These are phyloP conservation scores for Charadrius vociferus DNA, from an alignment of 2,113 vertebrate genomes.

Conservation along the genomic window DNA sequence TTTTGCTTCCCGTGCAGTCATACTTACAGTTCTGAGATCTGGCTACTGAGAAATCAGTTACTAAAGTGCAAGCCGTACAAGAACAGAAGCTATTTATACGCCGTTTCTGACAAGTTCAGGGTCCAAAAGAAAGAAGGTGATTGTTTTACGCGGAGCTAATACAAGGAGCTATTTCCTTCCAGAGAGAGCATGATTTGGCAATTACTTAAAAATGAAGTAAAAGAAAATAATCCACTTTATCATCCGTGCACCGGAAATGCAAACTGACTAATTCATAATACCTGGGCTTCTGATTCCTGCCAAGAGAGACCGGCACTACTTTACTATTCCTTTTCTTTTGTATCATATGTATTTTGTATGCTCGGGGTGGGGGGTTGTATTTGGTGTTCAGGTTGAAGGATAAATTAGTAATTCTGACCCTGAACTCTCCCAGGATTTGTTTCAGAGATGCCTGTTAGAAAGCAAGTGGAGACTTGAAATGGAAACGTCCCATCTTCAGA, in stretches of 20 bases:
- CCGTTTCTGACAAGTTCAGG: constrained; percentile 11
- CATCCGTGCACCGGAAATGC: neutral
- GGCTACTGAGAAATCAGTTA: constrained; percentile 72
- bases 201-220: neutral
- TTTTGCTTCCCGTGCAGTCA: constrained; percentile 58
- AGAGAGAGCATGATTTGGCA: neutral
- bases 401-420: constrained; percentile 11
- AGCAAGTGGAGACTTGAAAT: neutral
- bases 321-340: neutral
- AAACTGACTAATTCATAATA: neutral
- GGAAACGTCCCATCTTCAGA: constrained; percentile 24
- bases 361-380: neutral
- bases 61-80: constrained; percentile 32
- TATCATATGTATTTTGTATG: neutral
- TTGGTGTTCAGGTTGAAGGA: constrained; percentile 27
- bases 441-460: constrained; percentile 40
- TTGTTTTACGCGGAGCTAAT: constrained; percentile 38
- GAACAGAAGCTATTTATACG: neutral
- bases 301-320: neutral
- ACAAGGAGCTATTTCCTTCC: neutral
- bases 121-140: constrained; percentile 23
- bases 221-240: neutral
- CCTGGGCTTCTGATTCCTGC: neutral
- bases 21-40: constrained; percentile 67
- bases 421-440: constrained; percentile 61